Evolutionary conservation across 2,113 vertebrate genomes (phyloP).

Genomic region (Prietella phreatophila): DNA sequence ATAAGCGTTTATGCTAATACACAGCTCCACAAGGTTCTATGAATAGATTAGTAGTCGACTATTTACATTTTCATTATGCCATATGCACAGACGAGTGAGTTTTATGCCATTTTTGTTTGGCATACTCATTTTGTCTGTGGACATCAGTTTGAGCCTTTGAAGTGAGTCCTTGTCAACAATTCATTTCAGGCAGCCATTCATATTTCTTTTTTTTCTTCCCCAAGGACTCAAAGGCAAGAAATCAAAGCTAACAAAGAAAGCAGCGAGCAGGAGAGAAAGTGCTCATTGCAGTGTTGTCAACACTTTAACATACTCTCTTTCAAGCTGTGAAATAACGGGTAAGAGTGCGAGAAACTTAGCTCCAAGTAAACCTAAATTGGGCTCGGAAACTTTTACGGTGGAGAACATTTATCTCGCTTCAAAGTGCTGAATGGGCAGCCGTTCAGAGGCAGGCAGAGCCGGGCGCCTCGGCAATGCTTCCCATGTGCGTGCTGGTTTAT

Average conservation of each 20-base stretch:
- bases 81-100: background rate
- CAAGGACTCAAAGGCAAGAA: background rate
- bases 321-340: conserved; percentile 28
- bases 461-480: background rate
- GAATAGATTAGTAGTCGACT: background rate
- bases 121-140: background rate
- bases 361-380: conserved; percentile 32
- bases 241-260: conserved; percentile 28
- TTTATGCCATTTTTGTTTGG: background rate
- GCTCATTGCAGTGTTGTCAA: conserved; percentile 7
- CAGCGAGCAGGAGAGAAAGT: background rate
- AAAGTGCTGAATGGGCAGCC: conserved; percentile 34
- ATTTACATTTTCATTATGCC: background rate
- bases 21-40: background rate
- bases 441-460: conserved; percentile 4
- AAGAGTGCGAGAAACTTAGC: conserved; percentile 6
- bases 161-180: conserved; percentile 26
- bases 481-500: conserved; percentile 17
- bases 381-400: conserved; percentile 25
- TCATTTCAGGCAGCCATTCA: conserved; percentile 14
- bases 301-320: conserved; percentile 25
- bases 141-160: conserved; percentile 2
- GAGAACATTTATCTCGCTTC: conserved; percentile 36
- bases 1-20: background rate
- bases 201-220: background rate